A percentile compares a stretch with the other conserved stretches of the same genome.
Conservation (phyloP, 1,140 invertebrate genomes). For the Pachyrhynchus sulphureomaculatus region DNA sequence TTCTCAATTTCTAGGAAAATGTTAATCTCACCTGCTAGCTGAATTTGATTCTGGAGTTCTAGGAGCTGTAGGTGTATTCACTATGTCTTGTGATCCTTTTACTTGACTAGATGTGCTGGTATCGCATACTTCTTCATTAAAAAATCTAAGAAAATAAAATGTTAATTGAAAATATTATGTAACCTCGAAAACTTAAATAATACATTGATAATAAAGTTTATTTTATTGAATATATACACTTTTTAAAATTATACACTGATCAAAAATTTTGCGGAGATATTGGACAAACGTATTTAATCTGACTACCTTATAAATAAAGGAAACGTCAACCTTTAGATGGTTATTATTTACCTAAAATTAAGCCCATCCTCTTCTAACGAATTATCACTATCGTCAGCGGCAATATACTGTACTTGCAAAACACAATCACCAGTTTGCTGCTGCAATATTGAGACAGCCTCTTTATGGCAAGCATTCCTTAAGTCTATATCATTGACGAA, state of each 20-base stretch:
- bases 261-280: too few species aligned
- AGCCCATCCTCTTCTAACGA: conserved; percentile 54
- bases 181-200: too few species aligned
- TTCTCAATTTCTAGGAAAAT: neutral
- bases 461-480: conserved; percentile 68
- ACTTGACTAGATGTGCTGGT: conserved; percentile 39
- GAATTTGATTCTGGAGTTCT: conserved; percentile 58
- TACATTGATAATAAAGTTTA: too few species aligned
- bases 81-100: conserved; percentile 44
- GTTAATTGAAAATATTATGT: too few species aligned
- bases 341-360: conserved; percentile 54
- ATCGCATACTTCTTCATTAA: conserved; percentile 51
- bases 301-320: too few species aligned
- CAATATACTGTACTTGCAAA: conserved; percentile 72
- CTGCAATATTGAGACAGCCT: conserved; percentile 72
- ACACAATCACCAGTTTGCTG: conserved; percentile 68
- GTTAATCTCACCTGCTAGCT: conserved; percentile 48
- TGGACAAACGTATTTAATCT: too few species aligned
- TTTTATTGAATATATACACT: too few species aligned
- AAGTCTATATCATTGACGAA: conserved; percentile 77
- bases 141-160: conserved; percentile 50
- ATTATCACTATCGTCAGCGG: conserved; percentile 66
- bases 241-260: too few species aligned
- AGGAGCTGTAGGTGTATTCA: conserved; percentile 63
- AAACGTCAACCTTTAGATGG: too few species aligned